These are phyloP conservation scores for Pyrgilauda ruficollis DNA, from an alignment of 2,113 vertebrate species.

Conservation along the genomic window DNA sequence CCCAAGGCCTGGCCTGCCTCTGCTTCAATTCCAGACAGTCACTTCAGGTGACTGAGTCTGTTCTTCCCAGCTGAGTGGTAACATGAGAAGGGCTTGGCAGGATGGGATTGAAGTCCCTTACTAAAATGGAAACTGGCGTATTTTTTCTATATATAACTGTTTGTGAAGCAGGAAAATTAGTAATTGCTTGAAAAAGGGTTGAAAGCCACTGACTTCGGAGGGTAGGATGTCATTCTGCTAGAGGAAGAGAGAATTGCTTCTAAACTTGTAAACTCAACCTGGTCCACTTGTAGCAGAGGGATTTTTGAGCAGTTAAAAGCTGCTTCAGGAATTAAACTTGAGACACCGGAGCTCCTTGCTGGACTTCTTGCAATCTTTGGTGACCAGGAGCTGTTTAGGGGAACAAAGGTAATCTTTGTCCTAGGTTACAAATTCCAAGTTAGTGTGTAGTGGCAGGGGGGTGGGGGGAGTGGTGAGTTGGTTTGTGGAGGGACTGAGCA, in stretches of 20 bases:
- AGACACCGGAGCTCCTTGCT: not conserved
- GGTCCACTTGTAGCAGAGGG: not conserved
- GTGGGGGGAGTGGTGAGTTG: not conserved
- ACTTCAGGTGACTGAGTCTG: not conserved
- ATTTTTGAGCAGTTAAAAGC: not conserved
- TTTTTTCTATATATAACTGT: not conserved
- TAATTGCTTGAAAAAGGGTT: not conserved
- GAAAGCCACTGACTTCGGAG: not conserved
- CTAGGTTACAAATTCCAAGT: constrained; percentile 11
- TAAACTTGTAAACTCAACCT: not conserved
- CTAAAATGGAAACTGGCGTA: not conserved
- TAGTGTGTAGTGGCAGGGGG: not conserved
- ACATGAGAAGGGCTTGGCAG: not conserved
- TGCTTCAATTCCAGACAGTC: not conserved
- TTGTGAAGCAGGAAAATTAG: not conserved
- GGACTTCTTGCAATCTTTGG: not conserved
- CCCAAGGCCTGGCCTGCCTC: not conserved
- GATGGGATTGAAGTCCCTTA: not conserved
- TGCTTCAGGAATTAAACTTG: constrained; percentile 18
- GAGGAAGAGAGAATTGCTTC: not conserved
- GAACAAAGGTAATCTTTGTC: constrained; percentile 54
- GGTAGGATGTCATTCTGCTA: not conserved
- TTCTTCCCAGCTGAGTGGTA: not conserved
- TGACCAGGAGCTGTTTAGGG: not conserved
- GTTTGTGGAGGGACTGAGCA: not conserved